phyloP scores from a whole-genome alignment of 1,140 invertebrate species.

The Limonius californicus region DNA sequence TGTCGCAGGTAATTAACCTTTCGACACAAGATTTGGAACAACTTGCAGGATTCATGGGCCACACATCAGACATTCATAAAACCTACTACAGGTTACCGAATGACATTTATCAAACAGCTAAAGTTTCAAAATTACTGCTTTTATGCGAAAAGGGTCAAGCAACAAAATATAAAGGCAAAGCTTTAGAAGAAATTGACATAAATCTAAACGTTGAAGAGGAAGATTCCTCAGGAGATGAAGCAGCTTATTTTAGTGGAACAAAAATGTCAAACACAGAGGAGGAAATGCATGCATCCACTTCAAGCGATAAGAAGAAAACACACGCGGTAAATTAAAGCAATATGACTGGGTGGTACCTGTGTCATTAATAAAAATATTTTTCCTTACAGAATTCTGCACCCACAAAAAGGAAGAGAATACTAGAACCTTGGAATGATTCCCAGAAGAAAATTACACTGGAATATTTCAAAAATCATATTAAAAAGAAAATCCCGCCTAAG shows the following conservation, averaged over 20 bases:
- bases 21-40: conserved; percentile 18
- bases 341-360: background rate
- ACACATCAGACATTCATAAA: conserved; percentile 15
- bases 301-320: background rate
- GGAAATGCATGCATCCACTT: background rate
- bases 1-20: conserved; percentile 18
- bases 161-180: conserved; percentile 8
- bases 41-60: conserved; percentile 18
- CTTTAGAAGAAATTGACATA: conserved; percentile 24
- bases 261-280: background rate
- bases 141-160: conserved; percentile 14
- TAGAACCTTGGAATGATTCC: background rate
- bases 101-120: conserved; percentile 18
- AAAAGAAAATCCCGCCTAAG: background rate
- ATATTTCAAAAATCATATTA: background rate
- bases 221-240: background rate
- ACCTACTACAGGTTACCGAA: conserved; percentile 14
- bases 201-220: conserved; percentile 30
- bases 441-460: background rate
- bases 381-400: background rate
- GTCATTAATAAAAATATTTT: background rate
- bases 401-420: background rate
- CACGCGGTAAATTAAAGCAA: background rate
- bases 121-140: conserved; percentile 21
- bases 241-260: background rate